phyloP scores from a whole-genome alignment of 2,113 vertebrate species.

The Rhea pennata region DNA sequence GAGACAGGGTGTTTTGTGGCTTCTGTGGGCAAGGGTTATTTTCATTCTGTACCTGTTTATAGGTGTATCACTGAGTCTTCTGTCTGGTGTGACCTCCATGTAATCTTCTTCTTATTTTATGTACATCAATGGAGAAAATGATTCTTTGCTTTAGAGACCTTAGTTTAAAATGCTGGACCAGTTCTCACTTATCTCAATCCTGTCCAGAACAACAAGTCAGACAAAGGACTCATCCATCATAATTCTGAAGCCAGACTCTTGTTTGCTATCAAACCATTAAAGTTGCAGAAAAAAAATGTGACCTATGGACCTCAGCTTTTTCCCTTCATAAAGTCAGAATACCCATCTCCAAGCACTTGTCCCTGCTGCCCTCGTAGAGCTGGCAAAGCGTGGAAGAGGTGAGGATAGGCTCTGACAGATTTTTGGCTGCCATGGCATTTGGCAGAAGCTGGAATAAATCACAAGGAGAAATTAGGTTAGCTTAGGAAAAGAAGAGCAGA shows the following conservation, averaged over 20 bases:
- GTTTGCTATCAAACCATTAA: neutral
- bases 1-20: neutral
- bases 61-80: neutral
- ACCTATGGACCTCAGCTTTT: neutral
- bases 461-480: neutral
- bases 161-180: neutral
- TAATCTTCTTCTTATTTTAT: neutral
- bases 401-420: neutral
- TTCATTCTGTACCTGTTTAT: neutral
- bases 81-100: neutral
- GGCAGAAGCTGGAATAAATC: constrained; percentile 8
- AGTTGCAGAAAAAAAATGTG: neutral
- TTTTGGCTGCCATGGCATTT: constrained; percentile 16
- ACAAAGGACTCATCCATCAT: neutral
- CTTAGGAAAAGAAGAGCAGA: neutral
- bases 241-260: constrained; percentile 18
- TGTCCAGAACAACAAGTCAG: neutral
- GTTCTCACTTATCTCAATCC: neutral
- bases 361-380: neutral
- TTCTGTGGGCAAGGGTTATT: neutral
- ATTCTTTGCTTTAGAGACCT: neutral
- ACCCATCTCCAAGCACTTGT: neutral
- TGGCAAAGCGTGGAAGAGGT: neutral
- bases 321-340: neutral
- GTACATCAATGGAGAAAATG: neutral